phyloP scores from a whole-genome alignment of 2,797 vertebrate genomes.

The Remorina albescens region DNA sequence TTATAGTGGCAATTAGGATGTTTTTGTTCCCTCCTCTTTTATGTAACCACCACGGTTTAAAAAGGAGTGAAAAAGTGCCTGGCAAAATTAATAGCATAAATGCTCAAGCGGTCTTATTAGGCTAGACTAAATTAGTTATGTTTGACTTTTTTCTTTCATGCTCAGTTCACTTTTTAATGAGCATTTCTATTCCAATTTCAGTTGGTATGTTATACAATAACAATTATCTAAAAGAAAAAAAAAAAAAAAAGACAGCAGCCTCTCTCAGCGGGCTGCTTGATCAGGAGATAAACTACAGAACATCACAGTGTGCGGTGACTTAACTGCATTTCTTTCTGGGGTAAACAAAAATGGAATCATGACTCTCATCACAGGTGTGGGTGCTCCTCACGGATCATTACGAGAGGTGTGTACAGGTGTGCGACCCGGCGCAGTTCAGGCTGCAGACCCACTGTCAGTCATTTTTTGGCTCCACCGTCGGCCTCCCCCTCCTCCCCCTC shows the following conservation, averaged over 20 bases:
- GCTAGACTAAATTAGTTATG: conserved; percentile 74
- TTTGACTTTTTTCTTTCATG: conserved; percentile 73
- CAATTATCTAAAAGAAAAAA: conserved; percentile 43
- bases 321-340: background rate
- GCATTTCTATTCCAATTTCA: conserved; percentile 70
- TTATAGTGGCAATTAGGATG: conserved; percentile 79
- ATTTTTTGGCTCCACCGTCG: conserved; percentile 17
- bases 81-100: conserved; percentile 80
- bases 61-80: conserved; percentile 67
- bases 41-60: conserved; percentile 67
- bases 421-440: conserved; percentile 32
- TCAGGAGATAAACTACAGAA: conserved; percentile 14
- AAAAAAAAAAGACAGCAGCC: conserved; percentile 9
- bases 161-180: conserved; percentile 80
- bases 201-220: conserved; percentile 56
- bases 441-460: conserved; percentile 49
- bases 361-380: background rate
- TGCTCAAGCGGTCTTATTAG: conserved; percentile 80
- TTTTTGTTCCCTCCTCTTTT: conserved; percentile 73
- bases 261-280: conserved; percentile 13
- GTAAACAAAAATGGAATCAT: background rate
- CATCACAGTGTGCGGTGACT: background rate
- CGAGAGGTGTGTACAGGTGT: background rate
- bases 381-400: background rate
- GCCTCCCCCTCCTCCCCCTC: conserved; percentile 27